Evolutionary conservation across 2,888 invertebrate species (phyloP).

Genomic region (Chymomyza caudatula): DNA sequence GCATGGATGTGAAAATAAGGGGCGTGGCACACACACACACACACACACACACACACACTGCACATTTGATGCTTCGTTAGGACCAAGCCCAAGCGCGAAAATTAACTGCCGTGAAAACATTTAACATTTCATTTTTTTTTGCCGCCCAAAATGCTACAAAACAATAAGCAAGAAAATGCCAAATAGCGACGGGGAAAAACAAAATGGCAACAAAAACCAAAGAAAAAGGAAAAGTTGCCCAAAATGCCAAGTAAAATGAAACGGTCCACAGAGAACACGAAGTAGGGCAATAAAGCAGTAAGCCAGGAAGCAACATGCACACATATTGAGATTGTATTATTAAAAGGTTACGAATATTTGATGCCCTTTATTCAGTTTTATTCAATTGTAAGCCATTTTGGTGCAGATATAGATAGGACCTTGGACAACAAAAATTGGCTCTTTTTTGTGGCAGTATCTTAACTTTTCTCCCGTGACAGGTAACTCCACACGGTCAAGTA

Average conservation of each 20-base stretch:
- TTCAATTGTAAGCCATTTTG: too few species aligned
- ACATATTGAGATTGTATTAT: not conserved
- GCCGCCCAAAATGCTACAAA: constrained; percentile 25
- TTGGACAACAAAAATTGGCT: too few species aligned
- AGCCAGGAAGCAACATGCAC: not conserved
- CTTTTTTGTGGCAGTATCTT: too few species aligned
- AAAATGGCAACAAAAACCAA: not conserved
- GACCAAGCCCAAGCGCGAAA: constrained; percentile 32
- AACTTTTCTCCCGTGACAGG: too few species aligned
- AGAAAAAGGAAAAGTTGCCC: not conserved
- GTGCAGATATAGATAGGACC: too few species aligned
- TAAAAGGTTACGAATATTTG: not conserved
- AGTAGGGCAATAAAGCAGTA: constrained; percentile 28
- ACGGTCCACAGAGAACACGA: constrained; percentile 42
- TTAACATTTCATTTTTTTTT: constrained; percentile 37
- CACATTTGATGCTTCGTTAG: constrained; percentile 63
- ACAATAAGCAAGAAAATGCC: constrained; percentile 10
- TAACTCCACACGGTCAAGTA: too few species aligned
- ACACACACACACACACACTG: not conserved
- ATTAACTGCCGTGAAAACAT: constrained; percentile 66
- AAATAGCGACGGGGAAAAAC: not conserved
- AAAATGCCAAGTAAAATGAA: constrained; percentile 53
- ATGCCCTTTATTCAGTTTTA: not conserved
- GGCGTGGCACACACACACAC: not conserved
- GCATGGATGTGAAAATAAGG: not conserved